Percentiles rank a stretch among this genome's conserved stretches.
These are phyloP conservation scores for Takifugu ocellatus DNA, from an alignment of 2,797 vertebrate genomes.

Conservation along the genomic window DNA sequence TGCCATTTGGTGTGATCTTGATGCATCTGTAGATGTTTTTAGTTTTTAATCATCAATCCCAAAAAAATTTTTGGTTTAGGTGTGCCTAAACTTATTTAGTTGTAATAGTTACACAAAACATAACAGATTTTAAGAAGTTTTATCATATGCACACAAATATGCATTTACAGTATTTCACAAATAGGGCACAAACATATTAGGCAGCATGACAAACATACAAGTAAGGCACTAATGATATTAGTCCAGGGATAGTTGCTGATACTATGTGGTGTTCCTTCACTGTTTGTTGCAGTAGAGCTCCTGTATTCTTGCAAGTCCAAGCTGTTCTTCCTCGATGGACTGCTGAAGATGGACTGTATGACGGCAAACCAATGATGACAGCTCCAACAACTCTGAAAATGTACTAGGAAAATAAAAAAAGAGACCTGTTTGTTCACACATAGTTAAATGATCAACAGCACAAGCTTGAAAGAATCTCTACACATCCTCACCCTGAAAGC, in stretches of 20 bases:
- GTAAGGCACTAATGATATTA: slow-evolving; percentile 9
- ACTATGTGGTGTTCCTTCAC: slow-evolving; percentile 25
- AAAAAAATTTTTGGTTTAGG: too few species aligned
- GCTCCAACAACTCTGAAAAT: slow-evolving; percentile 72
- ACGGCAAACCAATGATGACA: slow-evolving; percentile 73
- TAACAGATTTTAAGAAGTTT: too few species aligned
- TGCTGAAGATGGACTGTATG: slow-evolving; percentile 70
- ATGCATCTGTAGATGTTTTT: too few species aligned
- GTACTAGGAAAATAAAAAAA: slow-evolving; percentile 52
- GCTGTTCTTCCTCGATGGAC: slow-evolving; percentile 62
- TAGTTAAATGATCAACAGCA: background rate
- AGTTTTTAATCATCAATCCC: too few species aligned
- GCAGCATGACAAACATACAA: slow-evolving; percentile 5
- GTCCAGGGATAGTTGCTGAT: background rate
- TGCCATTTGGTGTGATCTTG: too few species aligned
- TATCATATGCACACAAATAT: too few species aligned
- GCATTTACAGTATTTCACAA: too few species aligned
- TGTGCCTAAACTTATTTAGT: too few species aligned
- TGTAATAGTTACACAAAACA: too few species aligned
- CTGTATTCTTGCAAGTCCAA: slow-evolving; percentile 48
- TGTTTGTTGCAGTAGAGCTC: slow-evolving; percentile 59
- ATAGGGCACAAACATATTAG: too few species aligned
- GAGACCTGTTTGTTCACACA: background rate
- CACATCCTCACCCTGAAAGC: slow-evolving; percentile 74
- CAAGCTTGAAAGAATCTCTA: background rate